These are phyloP conservation scores for Spodoptera picta DNA, from an alignment of 2,888 invertebrate genomes.

Conservation along the genomic window DNA sequence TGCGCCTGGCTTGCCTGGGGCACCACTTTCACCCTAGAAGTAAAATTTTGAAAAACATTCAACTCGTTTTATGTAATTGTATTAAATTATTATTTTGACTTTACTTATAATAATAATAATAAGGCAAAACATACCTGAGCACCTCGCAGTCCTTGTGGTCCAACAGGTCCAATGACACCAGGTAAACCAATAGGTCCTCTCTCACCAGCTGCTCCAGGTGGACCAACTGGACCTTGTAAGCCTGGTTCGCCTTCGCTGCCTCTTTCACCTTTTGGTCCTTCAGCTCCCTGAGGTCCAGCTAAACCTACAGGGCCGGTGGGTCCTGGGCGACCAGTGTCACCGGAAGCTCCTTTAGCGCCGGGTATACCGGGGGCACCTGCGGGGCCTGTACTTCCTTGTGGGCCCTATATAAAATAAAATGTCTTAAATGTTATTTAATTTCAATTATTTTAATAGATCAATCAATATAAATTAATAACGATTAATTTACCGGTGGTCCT, in stretches of 20 bases:
- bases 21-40: slow-evolving; percentile 91
- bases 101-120: no score
- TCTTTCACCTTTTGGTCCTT: slow-evolving; percentile 93
- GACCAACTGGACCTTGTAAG: slow-evolving; percentile 91
- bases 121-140: slow-evolving; percentile 80
- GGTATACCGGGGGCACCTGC: slow-evolving; percentile 91
- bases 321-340: slow-evolving; percentile 92
- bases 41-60: background rate
- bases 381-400: slow-evolving; percentile 91
- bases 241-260: slow-evolving; percentile 92
- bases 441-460: no score
- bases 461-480: background rate
- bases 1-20: slow-evolving; percentile 91
- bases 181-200: slow-evolving; percentile 90
- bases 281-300: slow-evolving; percentile 91
- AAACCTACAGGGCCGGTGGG: slow-evolving; percentile 91
- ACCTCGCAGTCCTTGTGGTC: slow-evolving; percentile 91
- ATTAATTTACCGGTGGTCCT: slow-evolving; percentile 89
- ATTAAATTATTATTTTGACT: background rate
- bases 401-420: slow-evolving; percentile 86
- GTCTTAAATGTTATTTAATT: background rate
- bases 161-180: slow-evolving; percentile 90
- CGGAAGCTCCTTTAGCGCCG: slow-evolving; percentile 91
- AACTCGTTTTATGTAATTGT: background rate
- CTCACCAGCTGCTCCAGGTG: slow-evolving; percentile 91